Evolutionary conservation across 2,113 vertebrate species (phyloP).

Genomic region (Equus quagga): DNA sequence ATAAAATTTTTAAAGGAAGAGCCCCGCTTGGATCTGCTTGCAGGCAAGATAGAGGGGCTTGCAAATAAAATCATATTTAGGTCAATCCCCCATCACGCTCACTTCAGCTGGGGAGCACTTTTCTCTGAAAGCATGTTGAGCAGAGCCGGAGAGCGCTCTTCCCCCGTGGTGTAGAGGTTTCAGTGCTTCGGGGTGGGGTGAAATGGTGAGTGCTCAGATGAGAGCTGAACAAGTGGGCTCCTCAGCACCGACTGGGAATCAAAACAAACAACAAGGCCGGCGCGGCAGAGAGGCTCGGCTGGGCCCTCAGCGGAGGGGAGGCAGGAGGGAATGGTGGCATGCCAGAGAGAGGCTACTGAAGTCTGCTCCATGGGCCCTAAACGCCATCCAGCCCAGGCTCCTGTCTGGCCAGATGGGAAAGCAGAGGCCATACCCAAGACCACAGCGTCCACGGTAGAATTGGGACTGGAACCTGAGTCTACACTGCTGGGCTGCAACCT

Average conservation of each 20-base stretch:
- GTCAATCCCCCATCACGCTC: conserved; percentile 15
- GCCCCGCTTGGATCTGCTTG: not conserved
- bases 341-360: not conserved
- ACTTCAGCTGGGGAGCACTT: not conserved
- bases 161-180: not conserved
- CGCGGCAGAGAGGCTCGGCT: not conserved
- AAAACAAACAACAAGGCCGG: not conserved
- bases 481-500: not conserved
- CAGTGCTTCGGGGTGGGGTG: not conserved
- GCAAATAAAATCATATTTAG: conserved; percentile 55
- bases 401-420: not conserved
- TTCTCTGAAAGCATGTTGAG: conserved; percentile 21
- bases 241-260: not conserved
- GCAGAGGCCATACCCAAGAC: not conserved
- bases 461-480: not conserved
- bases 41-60: conserved; percentile 43
- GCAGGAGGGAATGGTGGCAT: not conserved
- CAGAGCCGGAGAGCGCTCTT: not conserved
- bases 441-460: not conserved
- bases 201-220: not conserved
- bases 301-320: not conserved
- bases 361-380: not conserved
- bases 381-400: not conserved
- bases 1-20: conserved; percentile 6
- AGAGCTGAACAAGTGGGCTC: not conserved